Conservation (phyloP, 2,888 invertebrate species). For the Hypselothyrea guttata region DNA sequence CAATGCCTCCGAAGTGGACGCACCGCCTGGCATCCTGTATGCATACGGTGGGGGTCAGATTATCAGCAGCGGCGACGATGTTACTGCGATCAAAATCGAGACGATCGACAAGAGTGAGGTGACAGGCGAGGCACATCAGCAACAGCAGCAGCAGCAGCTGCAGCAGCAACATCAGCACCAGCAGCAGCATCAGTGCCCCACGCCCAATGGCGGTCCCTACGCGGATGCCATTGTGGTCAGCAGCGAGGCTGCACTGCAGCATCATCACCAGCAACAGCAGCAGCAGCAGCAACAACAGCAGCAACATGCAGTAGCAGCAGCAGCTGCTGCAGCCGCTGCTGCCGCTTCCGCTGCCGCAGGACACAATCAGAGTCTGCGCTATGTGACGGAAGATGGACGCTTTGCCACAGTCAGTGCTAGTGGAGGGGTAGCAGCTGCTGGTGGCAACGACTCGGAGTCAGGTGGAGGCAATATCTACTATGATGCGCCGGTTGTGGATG, state of each 20-base stretch:
- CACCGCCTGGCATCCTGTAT: slow-evolving; percentile 66
- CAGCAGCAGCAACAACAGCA: slow-evolving; percentile 49
- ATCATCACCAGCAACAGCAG: slow-evolving; percentile 61
- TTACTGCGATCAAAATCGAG: slow-evolving; percentile 79
- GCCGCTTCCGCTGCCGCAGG: slow-evolving; percentile 21
- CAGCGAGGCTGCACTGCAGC: slow-evolving; percentile 65
- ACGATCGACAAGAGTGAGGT: slow-evolving; percentile 77
- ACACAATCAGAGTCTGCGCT: slow-evolving; percentile 52
- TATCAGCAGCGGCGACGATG: slow-evolving; percentile 74
- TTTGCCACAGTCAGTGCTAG: slow-evolving; percentile 30
- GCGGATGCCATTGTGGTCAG: slow-evolving; percentile 73
- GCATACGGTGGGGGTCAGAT: slow-evolving; percentile 72
- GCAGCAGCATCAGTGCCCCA: slow-evolving; percentile 74
- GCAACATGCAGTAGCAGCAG: slow-evolving; percentile 35
- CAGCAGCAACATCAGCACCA: slow-evolving; percentile 65
- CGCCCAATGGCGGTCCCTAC: slow-evolving; percentile 71
- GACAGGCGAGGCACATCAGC: slow-evolving; percentile 51
- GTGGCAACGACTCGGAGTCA: slow-evolving; percentile 25
- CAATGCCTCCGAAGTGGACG: slow-evolving; percentile 66
- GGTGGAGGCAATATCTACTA: slow-evolving; percentile 59
- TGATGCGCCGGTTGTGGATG: slow-evolving; percentile 74
- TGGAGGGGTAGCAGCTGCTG: no score
- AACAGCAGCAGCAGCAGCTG: slow-evolving; percentile 54
- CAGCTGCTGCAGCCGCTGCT: slow-evolving; percentile 47
- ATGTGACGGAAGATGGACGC: slow-evolving; percentile 68